Evolutionary conservation across 2,113 vertebrate species (phyloP).

Genomic region (Puntigrus tetrazona): DNA sequence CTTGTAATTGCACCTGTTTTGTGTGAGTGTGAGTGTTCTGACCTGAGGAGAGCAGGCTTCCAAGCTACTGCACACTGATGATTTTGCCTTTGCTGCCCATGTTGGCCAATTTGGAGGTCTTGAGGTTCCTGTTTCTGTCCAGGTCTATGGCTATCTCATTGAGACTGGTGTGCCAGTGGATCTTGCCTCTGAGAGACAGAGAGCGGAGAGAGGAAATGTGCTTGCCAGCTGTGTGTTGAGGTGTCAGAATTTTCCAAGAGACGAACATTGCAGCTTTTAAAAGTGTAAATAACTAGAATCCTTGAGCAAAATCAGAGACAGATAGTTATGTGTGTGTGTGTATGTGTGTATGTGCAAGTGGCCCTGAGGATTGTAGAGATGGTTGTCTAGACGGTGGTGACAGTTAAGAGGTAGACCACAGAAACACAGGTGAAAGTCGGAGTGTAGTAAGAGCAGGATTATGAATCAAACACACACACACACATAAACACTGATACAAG

Average conservation of each 20-base stretch:
- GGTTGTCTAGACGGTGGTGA: slow-evolving; percentile 5
- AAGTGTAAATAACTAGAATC: slow-evolving; percentile 58
- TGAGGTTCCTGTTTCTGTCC: slow-evolving; percentile 96
- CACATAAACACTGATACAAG: neutral
- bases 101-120: slow-evolving; percentile 97
- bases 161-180: slow-evolving; percentile 94
- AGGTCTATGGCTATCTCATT: slow-evolving; percentile 98
- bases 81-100: slow-evolving; percentile 99
- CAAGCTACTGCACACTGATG: slow-evolving; percentile 97
- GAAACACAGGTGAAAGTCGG: neutral
- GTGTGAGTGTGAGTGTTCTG: slow-evolving; percentile 39
- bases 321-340: slow-evolving; percentile 33
- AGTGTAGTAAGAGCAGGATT: neutral
- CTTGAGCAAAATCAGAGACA: slow-evolving; percentile 32
- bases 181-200: slow-evolving; percentile 86
- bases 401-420: neutral
- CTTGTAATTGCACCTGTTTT: neutral
- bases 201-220: slow-evolving; percentile 44
- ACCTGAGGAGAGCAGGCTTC: slow-evolving; percentile 98
- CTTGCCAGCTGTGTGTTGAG: slow-evolving; percentile 52
- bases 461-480: slow-evolving; percentile 3
- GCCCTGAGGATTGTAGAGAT: neutral
- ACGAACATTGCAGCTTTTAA: slow-evolving; percentile 54
- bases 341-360: neutral
- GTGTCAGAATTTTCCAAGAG: slow-evolving; percentile 58